phyloP scores from a whole-genome alignment of 2,113 vertebrate genomes.

The Tringa solitaria region DNA sequence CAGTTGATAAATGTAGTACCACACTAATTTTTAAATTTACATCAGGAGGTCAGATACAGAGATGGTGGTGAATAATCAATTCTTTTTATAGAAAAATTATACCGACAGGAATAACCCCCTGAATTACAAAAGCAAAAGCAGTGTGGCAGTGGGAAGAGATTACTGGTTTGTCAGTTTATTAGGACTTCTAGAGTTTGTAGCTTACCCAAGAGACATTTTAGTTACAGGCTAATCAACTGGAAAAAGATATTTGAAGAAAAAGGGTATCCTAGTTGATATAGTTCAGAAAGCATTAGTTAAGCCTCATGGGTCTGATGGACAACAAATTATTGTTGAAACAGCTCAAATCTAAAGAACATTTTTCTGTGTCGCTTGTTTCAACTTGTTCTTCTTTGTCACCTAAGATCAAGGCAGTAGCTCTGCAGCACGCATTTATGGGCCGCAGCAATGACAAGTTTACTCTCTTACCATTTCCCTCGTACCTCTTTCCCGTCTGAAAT shows the following conservation, averaged over 20 bases:
- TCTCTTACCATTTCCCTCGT: neutral
- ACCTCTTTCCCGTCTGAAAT: neutral
- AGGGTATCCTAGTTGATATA: constrained; percentile 61
- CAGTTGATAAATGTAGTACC: neutral
- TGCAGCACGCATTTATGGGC: neutral
- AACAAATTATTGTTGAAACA: constrained; percentile 71
- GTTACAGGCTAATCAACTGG: constrained; percentile 67
- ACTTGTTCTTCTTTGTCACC: constrained; percentile 50
- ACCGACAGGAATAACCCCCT: neutral
- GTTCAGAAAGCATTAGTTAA: constrained; percentile 68
- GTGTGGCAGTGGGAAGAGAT: neutral
- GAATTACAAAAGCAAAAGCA: neutral
- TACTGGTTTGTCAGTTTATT: constrained; percentile 37
- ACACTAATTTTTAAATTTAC: neutral
- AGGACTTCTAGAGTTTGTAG: constrained; percentile 32
- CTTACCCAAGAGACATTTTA: constrained; percentile 58
- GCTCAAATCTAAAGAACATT: constrained; percentile 54
- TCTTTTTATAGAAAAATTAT: neutral
- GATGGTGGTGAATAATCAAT: neutral
- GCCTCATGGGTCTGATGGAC: constrained; percentile 63
- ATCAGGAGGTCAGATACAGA: neutral
- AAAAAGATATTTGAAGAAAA: constrained; percentile 68
- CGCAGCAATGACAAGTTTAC: neutral
- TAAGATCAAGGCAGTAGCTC: constrained; percentile 12
- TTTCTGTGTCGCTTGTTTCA: constrained; percentile 66